A percentile compares a stretch with the other conserved stretches of the same genome.
Evolutionary conservation across 2,113 vertebrate genomes (phyloP).

Genomic region (Tylochromis polylepis): DNA sequence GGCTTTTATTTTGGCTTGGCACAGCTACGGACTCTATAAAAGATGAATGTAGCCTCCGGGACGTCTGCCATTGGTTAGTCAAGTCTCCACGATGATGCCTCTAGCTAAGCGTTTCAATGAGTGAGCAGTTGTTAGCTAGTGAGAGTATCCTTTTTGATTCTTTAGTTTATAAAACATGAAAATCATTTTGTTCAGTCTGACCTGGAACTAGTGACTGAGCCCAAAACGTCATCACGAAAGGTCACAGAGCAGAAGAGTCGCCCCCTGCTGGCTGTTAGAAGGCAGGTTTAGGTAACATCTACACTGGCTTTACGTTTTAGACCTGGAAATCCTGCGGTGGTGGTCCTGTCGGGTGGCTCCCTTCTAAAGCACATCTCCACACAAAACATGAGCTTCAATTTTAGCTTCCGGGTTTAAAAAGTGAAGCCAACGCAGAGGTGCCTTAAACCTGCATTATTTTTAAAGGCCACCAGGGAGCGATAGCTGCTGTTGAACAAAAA

Average conservation of each 20-base stretch:
- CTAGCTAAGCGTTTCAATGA: background rate
- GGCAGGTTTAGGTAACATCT: background rate
- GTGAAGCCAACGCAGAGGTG: background rate
- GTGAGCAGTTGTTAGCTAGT: background rate
- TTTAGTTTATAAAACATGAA: background rate
- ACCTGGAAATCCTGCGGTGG: background rate
- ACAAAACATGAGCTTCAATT: background rate
- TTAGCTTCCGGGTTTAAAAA: too few species aligned
- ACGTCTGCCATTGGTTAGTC: background rate
- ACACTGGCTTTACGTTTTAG: accelerated
- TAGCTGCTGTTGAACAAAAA: background rate
- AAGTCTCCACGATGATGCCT: background rate
- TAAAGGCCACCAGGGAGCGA: background rate
- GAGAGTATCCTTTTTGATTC: background rate
- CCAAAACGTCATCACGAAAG: background rate
- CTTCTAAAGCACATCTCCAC: background rate
- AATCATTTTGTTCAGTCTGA: background rate
- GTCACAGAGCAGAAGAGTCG: background rate
- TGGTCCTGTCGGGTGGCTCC: accelerated
- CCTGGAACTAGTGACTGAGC: background rate
- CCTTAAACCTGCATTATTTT: background rate
- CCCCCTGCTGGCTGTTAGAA: background rate
- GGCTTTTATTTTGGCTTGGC: background rate
- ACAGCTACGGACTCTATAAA: background rate
- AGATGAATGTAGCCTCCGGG: background rate